Conservation (phyloP, 2,113 vertebrate species). For the Dipodomys merriami region DNA sequence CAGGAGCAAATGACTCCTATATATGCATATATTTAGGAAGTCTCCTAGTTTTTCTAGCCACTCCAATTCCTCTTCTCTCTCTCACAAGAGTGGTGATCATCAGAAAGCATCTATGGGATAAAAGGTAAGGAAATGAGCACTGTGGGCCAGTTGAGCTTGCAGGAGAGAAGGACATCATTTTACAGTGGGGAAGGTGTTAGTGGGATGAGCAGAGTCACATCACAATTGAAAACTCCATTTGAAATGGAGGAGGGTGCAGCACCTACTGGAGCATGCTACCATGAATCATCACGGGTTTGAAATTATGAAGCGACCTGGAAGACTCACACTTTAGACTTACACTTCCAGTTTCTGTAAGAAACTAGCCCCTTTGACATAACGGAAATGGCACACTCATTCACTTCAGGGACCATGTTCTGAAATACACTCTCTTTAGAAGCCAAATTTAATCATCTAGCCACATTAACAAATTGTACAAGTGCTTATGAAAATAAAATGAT, state of each 20-base stretch:
- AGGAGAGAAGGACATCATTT: background rate
- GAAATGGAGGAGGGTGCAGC: conserved; percentile 76
- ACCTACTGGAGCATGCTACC: conserved; percentile 69
- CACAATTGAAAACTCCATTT: conserved; percentile 53
- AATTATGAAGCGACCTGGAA: background rate
- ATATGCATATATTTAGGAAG: background rate
- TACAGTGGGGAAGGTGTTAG: conserved; percentile 38
- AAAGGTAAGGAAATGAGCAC: background rate
- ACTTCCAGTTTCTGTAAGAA: conserved; percentile 16
- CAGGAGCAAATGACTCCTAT: no score
- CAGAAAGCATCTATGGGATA: background rate
- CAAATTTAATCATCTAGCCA: conserved; percentile 65
- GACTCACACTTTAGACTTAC: background rate
- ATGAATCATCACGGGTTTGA: background rate
- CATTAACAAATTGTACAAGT: conserved; percentile 61
- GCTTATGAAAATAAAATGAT: conserved; percentile 75
- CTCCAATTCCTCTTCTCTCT: background rate
- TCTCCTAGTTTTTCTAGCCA: background rate
- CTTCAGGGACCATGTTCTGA: conserved; percentile 55
- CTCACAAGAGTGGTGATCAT: no score
- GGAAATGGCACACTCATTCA: conserved; percentile 46
- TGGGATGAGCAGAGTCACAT: conserved; percentile 25
- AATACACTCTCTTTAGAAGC: conserved; percentile 67
- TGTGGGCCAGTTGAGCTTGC: no score
- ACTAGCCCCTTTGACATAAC: conserved; percentile 27